Conservation (phyloP, 2,888 invertebrate genomes). For the Thecocarcelia acutangulata region DNA sequence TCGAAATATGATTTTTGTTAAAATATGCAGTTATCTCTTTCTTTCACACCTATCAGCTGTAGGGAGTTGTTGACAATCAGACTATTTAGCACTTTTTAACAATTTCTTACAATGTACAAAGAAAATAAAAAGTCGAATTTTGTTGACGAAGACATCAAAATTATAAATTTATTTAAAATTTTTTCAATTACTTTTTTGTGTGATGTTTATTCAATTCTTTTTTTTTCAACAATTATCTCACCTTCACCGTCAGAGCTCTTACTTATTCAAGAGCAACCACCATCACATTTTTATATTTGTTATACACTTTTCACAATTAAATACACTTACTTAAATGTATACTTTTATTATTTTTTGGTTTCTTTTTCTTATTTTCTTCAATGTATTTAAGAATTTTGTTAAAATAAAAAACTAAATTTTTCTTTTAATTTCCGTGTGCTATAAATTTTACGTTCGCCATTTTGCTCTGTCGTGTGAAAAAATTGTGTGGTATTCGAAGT, state of each 20-base stretch:
- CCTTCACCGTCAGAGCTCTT: conserved; percentile 55
- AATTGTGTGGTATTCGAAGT: conserved; percentile 67
- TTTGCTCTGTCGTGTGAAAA: conserved; percentile 70
- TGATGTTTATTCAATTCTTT: neutral
- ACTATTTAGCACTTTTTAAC: conserved; percentile 60
- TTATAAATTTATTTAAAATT: conserved; percentile 20
- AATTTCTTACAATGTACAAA: conserved; percentile 51
- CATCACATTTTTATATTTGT: conserved; percentile 26
- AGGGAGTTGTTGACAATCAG: conserved; percentile 54
- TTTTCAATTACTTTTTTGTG: neutral
- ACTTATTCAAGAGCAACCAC: conserved; percentile 41
- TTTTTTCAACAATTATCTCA: conserved; percentile 49
- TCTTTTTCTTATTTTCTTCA: conserved; percentile 49
- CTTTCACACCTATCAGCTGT: conserved; percentile 27
- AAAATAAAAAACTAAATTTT: conserved; percentile 64
- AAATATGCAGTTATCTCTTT: conserved; percentile 51
- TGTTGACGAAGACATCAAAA: conserved; percentile 58
- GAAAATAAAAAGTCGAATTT: conserved; percentile 53
- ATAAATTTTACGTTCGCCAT: conserved; percentile 71
- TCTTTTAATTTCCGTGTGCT: conserved; percentile 68
- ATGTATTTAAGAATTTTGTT: conserved; percentile 65
- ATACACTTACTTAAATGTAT: conserved; percentile 69
- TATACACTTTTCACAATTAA: conserved; percentile 34
- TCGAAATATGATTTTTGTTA: conserved; percentile 54
- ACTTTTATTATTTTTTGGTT: conserved; percentile 45